Percentiles rank a stretch among this genome's conserved stretches.
Evolutionary conservation across 2,888 invertebrate species (phyloP).

Genomic region (Schrankia costaestrigalis): DNA sequence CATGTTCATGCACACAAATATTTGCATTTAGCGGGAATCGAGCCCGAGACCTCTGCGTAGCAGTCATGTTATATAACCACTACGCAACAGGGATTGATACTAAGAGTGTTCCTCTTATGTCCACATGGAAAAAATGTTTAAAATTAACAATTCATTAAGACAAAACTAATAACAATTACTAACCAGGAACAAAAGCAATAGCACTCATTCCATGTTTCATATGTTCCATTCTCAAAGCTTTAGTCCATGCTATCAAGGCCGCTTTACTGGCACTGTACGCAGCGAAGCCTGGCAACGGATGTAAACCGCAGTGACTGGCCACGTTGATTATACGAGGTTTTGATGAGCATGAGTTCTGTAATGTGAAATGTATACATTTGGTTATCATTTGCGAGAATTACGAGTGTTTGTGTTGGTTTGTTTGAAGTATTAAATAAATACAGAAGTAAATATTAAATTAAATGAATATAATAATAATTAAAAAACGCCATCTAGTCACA

Average conservation of each 20-base stretch:
- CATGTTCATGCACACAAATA: no score
- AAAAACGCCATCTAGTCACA: no score
- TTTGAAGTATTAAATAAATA: neutral
- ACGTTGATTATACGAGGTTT: conserved; percentile 87
- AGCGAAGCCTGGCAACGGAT: conserved; percentile 86
- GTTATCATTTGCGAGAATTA: neutral
- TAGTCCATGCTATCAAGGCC: conserved; percentile 86
- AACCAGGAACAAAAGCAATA: conserved; percentile 88
- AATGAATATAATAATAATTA: no score
- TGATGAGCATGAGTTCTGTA: conserved; percentile 33
- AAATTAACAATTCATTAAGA: neutral
- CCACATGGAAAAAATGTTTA: no score
- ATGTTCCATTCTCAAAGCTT: conserved; percentile 87
- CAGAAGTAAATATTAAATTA: no score
- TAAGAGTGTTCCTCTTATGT: no score
- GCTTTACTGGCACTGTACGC: conserved; percentile 92
- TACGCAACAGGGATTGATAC: no score
- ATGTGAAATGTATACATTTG: conserved; percentile 4
- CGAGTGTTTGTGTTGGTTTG: neutral
- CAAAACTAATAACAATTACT: conserved; percentile 3
- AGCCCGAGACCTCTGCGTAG: no score
- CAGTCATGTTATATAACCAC: no score
- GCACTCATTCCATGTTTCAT: conserved; percentile 86
- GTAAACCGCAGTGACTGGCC: conserved; percentile 90
- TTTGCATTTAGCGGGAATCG: no score